These are phyloP conservation scores for Galaxias olidus DNA, from an alignment of 2,797 vertebrate genomes.

Conservation along the genomic window DNA sequence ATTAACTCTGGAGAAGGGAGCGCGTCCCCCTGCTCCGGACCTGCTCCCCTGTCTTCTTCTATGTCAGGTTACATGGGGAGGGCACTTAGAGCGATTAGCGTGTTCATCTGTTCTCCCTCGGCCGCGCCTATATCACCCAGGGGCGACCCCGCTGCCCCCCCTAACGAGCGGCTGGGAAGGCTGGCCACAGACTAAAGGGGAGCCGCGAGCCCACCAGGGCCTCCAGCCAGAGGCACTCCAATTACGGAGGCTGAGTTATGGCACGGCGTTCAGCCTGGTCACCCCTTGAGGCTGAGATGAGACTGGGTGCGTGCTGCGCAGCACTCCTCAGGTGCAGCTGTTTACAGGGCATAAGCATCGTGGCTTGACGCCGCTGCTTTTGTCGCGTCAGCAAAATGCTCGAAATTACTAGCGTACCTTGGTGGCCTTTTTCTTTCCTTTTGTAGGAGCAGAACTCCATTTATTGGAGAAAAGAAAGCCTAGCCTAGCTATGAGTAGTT, in stretches of 20 bases:
- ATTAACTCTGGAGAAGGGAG: slow-evolving; percentile 67
- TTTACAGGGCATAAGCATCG: background rate
- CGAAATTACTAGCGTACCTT: background rate
- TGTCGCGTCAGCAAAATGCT: background rate
- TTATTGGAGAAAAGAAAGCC: background rate
- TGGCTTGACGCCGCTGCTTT: background rate
- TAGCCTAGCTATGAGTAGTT: too few relatives aligned
- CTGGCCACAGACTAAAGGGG: slow-evolving; percentile 20
- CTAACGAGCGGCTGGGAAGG: slow-evolving; percentile 53
- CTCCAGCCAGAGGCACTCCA: slow-evolving; percentile 27
- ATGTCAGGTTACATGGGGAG: slow-evolving; percentile 60
- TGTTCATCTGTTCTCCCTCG: slow-evolving; percentile 59
- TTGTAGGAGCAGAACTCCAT: background rate
- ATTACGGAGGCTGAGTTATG: slow-evolving; percentile 24
- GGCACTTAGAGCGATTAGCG: slow-evolving; percentile 66
- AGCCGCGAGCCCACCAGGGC: slow-evolving; percentile 20
- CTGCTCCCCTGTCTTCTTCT: slow-evolving; percentile 29
- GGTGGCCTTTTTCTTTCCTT: background rate
- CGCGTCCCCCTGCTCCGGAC: slow-evolving; percentile 36
- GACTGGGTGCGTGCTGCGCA: too few relatives aligned
- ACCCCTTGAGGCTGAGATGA: slow-evolving; percentile 23
- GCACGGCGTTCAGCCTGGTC: slow-evolving; percentile 22
- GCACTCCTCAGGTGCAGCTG: background rate
- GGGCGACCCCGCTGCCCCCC: slow-evolving; percentile 37
- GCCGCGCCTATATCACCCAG: slow-evolving; percentile 46